These are phyloP conservation scores for Aphyosemion australe DNA, from an alignment of 2,113 vertebrate species.

Conservation along the genomic window DNA sequence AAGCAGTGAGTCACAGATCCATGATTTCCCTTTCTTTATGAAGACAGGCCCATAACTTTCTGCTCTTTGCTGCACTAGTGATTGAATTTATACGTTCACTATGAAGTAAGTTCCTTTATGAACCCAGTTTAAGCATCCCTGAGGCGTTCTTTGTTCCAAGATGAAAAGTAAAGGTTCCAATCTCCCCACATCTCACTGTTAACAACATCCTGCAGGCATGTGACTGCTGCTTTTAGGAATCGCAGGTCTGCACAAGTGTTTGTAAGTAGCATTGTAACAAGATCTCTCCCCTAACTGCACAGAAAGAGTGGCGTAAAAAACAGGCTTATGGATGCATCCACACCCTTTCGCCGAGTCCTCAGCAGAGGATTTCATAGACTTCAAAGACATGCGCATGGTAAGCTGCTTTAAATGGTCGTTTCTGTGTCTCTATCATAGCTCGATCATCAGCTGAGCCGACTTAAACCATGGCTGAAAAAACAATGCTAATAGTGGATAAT, in stretches of 20 bases:
- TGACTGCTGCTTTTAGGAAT: conserved; percentile 37
- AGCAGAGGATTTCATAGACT: conserved; percentile 45
- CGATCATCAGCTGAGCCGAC: conserved; percentile 60
- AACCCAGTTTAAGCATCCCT: conserved; percentile 64
- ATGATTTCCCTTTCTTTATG: conserved; percentile 11
- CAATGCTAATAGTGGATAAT: conserved; percentile 76
- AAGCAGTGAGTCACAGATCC: not conserved
- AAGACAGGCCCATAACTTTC: conserved; percentile 13
- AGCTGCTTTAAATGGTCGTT: conserved; percentile 72
- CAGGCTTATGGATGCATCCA: conserved; percentile 44
- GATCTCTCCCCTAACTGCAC: conserved; percentile 34
- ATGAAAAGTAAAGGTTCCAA: conserved; percentile 62
- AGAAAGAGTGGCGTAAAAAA: conserved; percentile 33
- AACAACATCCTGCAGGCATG: conserved; percentile 58
- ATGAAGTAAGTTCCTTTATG: conserved; percentile 60
- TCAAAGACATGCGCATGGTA: conserved; percentile 64
- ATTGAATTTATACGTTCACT: conserved; percentile 59
- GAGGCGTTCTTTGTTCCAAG: conserved; percentile 72
- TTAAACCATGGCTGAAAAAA: conserved; percentile 61
- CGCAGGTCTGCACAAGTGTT: conserved; percentile 30
- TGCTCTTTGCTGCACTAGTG: conserved; percentile 39
- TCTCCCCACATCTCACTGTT: conserved; percentile 62
- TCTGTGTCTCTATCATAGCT: conserved; percentile 44
- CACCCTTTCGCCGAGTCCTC: conserved; percentile 33
- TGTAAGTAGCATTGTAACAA: conserved; percentile 18